Evolutionary conservation across 2,113 vertebrate genomes (phyloP).

Genomic region (Brachyhypopomus gauderio): DNA sequence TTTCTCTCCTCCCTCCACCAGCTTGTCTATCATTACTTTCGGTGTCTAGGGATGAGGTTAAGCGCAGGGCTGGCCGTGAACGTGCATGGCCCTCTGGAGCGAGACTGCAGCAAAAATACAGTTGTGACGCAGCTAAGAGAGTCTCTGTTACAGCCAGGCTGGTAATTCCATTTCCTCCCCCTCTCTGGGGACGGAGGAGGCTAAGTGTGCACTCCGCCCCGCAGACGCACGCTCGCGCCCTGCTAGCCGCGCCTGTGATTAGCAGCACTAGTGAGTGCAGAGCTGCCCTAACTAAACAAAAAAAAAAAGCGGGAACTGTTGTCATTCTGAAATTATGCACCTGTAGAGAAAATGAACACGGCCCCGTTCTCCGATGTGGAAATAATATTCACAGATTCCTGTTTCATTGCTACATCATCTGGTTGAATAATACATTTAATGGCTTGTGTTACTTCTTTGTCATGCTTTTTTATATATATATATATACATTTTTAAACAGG

Average conservation of each 20-base stretch:
- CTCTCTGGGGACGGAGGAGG: conserved; percentile 9
- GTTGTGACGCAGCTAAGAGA: conserved; percentile 30
- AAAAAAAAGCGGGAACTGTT: not conserved
- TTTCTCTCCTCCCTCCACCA: not conserved
- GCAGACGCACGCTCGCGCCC: not conserved
- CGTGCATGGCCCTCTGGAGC: not conserved
- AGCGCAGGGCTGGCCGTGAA: not conserved
- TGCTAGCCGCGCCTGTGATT: not conserved
- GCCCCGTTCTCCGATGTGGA: not conserved
- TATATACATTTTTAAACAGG: conserved; percentile 18
- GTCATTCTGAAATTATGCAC: conserved; percentile 24
- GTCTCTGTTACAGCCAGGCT: conserved; percentile 13
- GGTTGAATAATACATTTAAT: conserved; percentile 46
- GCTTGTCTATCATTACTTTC: too few relatives aligned
- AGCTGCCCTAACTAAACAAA: not conserved
- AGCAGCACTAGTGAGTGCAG: conserved; percentile 1
- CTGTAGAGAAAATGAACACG: not conserved
- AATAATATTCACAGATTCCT: not conserved
- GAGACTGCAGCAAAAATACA: conserved; percentile 30
- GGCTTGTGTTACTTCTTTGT: not conserved
- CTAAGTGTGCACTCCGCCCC: conserved; percentile 18
- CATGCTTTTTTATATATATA: conserved; percentile 32
- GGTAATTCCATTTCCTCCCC: conserved; percentile 35
- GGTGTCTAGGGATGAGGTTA: not conserved
- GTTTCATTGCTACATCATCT: conserved; percentile 38